A percentile compares a stretch with the other conserved stretches of the same genome.
Conservation (phyloP, 2,797 vertebrate genomes). For the Thamnophis elegans region DNA sequence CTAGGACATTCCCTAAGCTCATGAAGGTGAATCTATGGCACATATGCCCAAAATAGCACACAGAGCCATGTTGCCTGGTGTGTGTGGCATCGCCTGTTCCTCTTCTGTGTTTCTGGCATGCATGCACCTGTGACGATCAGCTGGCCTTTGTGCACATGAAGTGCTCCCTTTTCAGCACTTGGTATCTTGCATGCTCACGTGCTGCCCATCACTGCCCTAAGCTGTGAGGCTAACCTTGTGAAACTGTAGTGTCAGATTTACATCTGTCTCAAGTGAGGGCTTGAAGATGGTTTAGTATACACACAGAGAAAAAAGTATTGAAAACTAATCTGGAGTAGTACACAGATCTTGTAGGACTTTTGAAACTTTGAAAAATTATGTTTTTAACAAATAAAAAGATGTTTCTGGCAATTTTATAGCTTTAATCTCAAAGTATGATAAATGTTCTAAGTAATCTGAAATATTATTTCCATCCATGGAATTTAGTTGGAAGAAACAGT, state of each 20-base stretch:
- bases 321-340: background rate
- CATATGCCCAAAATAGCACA: no score
- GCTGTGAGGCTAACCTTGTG: background rate
- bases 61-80: no score
- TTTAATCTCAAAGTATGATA: background rate
- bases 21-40: no score
- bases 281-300: background rate
- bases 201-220: background rate
- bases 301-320: background rate
- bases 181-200: no score
- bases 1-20: background rate
- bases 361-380: background rate
- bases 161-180: no score
- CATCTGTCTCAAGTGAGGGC: background rate
- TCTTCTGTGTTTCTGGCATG: no score
- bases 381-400: background rate
- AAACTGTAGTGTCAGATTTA: background rate
- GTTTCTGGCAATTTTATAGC: background rate
- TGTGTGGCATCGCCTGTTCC: no score
- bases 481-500: background rate
- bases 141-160: no score
- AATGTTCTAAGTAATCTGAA: background rate
- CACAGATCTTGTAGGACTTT: background rate
- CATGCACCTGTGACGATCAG: no score
- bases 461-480: background rate